Evolutionary conservation across 2,113 vertebrate genomes (phyloP).

Genomic region (Ptychochromis oligacanthus): DNA sequence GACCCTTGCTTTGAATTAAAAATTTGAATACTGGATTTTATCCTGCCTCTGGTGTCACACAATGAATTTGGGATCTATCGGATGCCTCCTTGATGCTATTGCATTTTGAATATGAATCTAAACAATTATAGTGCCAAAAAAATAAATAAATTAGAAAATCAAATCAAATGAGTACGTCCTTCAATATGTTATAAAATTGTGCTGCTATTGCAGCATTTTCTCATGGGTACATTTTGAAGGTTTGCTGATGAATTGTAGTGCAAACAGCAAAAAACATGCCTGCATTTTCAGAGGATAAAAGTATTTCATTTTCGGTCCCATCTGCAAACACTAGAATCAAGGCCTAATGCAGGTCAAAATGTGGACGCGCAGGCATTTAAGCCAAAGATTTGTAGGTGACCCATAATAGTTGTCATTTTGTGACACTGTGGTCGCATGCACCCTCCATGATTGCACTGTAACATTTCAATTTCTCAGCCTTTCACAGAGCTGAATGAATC

Average conservation of each 20-base stretch:
- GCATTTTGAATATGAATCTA: neutral
- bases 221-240: neutral
- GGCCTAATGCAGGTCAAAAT: conserved; percentile 12
- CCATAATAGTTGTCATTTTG: conserved; percentile 8
- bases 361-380: conserved; percentile 14
- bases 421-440: conserved; percentile 1
- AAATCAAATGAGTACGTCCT: neutral
- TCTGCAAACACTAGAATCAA: conserved; percentile 38
- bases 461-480: conserved; percentile 48
- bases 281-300: conserved; percentile 3
- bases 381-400: neutral
- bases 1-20: neutral
- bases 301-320: conserved; percentile 9
- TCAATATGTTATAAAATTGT: neutral
- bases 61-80: neutral
- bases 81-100: neutral
- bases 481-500: conserved; percentile 44
- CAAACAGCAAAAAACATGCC: conserved; percentile 9
- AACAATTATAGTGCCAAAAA: neutral
- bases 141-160: neutral
- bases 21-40: neutral
- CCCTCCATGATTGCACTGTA: neutral
- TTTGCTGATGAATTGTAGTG: neutral
- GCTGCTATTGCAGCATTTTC: neutral
- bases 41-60: neutral